These are phyloP conservation scores for Mythimna lalbum DNA, from an alignment of 2,888 invertebrate genomes.

Conservation along the genomic window DNA sequence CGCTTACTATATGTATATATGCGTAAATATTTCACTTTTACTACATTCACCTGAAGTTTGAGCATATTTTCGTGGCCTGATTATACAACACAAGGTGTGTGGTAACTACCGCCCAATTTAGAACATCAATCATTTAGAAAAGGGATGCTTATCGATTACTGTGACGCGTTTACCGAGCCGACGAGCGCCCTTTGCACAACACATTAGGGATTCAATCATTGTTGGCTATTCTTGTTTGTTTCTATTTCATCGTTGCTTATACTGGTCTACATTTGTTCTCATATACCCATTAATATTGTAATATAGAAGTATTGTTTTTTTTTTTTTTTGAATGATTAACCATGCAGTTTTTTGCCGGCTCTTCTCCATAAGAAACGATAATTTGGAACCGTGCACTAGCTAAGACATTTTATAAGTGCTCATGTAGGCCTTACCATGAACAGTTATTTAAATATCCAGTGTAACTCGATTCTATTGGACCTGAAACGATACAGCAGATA, in stretches of 20 bases:
- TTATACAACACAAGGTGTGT: conserved; percentile 35
- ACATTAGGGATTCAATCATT: conserved; percentile 28
- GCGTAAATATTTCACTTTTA: neutral
- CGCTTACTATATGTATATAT: neutral
- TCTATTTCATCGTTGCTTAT: conserved; percentile 7
- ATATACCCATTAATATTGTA: too few relatives aligned
- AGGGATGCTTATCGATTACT: conserved; percentile 54
- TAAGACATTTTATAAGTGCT: too few relatives aligned
- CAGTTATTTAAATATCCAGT: neutral
- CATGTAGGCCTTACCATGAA: too few relatives aligned
- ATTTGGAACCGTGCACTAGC: too few relatives aligned
- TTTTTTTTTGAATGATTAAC: too few relatives aligned
- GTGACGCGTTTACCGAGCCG: conserved; percentile 17
- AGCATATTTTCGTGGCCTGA: conserved; percentile 17
- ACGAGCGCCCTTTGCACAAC: conserved; percentile 15
- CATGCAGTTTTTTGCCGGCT: too few relatives aligned
- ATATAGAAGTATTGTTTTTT: too few relatives aligned
- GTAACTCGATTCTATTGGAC: too few relatives aligned
- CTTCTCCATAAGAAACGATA: too few relatives aligned
- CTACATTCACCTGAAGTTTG: neutral
- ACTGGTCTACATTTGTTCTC: too few relatives aligned
- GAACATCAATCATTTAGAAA: conserved; percentile 56
- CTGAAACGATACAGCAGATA: too few relatives aligned
- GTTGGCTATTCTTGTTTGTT: conserved; percentile 29
- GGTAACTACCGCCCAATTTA: conserved; percentile 43